Evolutionary conservation across 2,113 vertebrate species (phyloP).

Genomic region (Tricholaema leucomelas): DNA sequence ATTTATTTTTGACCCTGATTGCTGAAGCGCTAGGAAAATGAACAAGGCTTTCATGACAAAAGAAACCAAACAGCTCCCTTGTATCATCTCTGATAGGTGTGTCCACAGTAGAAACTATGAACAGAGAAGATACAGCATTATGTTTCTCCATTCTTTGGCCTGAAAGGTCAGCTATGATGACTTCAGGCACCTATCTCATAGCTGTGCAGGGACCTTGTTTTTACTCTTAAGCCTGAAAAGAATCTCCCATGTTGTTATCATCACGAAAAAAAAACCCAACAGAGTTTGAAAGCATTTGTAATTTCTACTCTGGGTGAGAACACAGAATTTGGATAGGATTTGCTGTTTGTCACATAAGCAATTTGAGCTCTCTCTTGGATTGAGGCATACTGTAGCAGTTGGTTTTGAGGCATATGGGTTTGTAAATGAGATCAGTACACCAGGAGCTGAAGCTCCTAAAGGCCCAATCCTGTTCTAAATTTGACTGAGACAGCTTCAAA

Average conservation of each 20-base stretch:
- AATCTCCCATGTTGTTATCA: neutral
- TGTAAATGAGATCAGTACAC: neutral
- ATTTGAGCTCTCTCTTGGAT: neutral
- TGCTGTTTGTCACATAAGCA: neutral
- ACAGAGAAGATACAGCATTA: neutral
- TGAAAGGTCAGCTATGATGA: neutral
- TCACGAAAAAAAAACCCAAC: neutral
- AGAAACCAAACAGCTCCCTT: fast-evolving
- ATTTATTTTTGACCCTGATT: neutral
- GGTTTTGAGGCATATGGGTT: neutral
- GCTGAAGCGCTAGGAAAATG: neutral
- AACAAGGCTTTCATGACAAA: neutral
- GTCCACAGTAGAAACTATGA: neutral
- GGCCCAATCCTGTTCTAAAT: neutral
- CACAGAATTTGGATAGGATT: neutral
- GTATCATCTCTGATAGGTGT: neutral
- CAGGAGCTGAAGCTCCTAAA: neutral
- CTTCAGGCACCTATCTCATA: neutral
- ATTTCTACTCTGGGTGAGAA: neutral
- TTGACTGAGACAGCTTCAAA: neutral
- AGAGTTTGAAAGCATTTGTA: neutral
- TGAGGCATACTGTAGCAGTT: neutral
- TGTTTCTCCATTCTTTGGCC: neutral
- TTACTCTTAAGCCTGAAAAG: neutral
- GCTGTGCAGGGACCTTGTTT: neutral